Evolutionary conservation across 2,797 vertebrate genomes (phyloP), one percentile per base, ranked within the genome.

Genomic region (Platyrinchus mystaceus): DNA sequence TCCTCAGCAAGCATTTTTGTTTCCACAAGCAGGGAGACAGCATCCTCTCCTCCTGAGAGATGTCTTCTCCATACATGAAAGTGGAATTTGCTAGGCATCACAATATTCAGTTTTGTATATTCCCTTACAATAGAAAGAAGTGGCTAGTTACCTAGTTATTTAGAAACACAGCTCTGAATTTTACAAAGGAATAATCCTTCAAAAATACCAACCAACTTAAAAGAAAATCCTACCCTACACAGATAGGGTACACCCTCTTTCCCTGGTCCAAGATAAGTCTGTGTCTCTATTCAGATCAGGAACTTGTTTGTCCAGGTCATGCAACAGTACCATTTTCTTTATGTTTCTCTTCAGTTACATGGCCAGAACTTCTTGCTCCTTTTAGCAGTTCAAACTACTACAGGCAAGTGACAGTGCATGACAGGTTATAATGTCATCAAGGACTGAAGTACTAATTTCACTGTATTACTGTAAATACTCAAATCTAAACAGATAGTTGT

Each of bases 241-340:
- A 76, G 46, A 9, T 34, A n/a, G n/a, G n/a, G n/a, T n/a, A 28
- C 2, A 21, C 10, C 1, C 14, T 36, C 28, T 43, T 63, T 32
- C n/a, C 58, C 10, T 24, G 17, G 22, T 39, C 26, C 26, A 63
- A 9, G 2, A 27, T 58, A 87, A 82, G 8, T 30, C 22, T 63
- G 8, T 5, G 14, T 50, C 28, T 59, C 56, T 56, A 8, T 4
- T 47, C 8, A 13, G 22, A n/a, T 15, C 22, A 69, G 30, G 30
- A 69, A 55, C 12, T 73, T 9, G 0, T 27, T 66, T 59, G 6
- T 27, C 1, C 2, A 74, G 13, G 4, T 67, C 9, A 46, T 2
- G 12, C 23, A 64, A 73, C 22, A 59, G 28, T 11, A 70, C 17
- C 2, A 10, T 56, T 23, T 90, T 52, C 22, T 66, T 1, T 14